phyloP scores from a whole-genome alignment of 92 coral and sea anemone species.

The Galaxea fascicularis region DNA sequence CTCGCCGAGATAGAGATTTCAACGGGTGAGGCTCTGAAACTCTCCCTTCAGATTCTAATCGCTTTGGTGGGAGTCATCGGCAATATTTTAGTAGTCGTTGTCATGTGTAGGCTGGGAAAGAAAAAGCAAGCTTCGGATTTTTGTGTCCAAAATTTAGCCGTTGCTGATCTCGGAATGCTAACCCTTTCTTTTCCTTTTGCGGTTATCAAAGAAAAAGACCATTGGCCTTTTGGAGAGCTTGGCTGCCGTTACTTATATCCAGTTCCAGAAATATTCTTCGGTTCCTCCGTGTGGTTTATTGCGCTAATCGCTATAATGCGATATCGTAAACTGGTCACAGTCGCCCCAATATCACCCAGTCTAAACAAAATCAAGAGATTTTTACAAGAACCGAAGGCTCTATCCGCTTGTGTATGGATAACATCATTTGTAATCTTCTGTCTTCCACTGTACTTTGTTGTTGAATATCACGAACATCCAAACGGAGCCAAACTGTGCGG shows the following conservation, averaged over 20 bases:
- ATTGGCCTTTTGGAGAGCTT: conserved; percentile 55
- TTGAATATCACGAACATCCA: conserved; percentile 8
- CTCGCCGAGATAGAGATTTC: neutral
- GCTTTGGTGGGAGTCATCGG: conserved; percentile 59
- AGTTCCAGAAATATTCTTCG: conserved; percentile 49
- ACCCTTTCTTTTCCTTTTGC: conserved; percentile 27
- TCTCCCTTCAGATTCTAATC: conserved; percentile 5
- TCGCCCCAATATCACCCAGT: neutral
- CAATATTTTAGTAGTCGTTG: conserved; percentile 40
- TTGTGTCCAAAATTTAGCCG: conserved; percentile 61
- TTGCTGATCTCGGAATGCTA: conserved; percentile 65
- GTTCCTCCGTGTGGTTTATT: conserved; percentile 53
- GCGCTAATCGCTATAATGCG: conserved; percentile 19
- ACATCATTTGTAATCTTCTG: conserved; percentile 15
- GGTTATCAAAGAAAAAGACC: neutral
- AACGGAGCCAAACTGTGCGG: neutral
- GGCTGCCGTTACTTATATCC: conserved; percentile 55
- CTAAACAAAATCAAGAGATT: neutral
- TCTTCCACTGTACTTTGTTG: conserved; percentile 24
- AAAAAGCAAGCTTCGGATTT: conserved; percentile 28
- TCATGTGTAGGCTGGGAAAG: conserved; percentile 28
- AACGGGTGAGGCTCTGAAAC: neutral
- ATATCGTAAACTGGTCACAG: neutral
- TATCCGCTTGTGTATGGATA: conserved; percentile 11
- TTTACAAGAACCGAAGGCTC: neutral